phyloP scores from a whole-genome alignment of 2,797 vertebrate species.

The Danio aesculapii region DNA sequence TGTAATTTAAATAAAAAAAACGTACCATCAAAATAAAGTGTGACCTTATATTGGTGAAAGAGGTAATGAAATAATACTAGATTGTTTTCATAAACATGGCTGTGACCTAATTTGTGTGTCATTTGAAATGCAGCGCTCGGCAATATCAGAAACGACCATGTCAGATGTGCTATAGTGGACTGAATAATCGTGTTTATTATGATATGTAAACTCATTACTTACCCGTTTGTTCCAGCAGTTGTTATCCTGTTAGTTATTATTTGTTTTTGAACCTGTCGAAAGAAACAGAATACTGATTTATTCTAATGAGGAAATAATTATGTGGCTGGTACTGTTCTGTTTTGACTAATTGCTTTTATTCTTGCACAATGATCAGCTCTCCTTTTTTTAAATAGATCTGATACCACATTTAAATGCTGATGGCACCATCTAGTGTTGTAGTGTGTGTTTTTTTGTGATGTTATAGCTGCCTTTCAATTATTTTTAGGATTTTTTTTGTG shows the following conservation, averaged over 20 bases:
- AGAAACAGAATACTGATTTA: background rate
- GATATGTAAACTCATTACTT: background rate
- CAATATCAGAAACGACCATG: background rate
- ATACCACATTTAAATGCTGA: background rate
- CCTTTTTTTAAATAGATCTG: background rate
- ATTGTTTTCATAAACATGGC: background rate
- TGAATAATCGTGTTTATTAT: constrained; percentile 2
- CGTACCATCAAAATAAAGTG: too few species aligned
- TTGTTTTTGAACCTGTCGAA: background rate
- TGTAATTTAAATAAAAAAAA: too few species aligned
- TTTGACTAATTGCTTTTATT: background rate
- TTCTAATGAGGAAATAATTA: background rate
- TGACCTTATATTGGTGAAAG: background rate
- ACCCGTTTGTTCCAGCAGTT: background rate
- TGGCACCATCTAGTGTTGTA: constrained; percentile 33
- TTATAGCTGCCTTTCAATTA: background rate
- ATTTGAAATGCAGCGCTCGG: background rate
- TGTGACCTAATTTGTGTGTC: background rate
- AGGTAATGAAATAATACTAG: background rate
- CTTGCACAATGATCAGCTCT: background rate
- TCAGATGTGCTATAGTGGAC: background rate
- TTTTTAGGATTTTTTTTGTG: background rate
- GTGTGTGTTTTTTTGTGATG: background rate
- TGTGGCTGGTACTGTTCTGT: background rate
- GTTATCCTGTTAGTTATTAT: background rate